Evolutionary conservation across 2,113 vertebrate genomes (phyloP).

Genomic region (Grammomys surdaster): DNA sequence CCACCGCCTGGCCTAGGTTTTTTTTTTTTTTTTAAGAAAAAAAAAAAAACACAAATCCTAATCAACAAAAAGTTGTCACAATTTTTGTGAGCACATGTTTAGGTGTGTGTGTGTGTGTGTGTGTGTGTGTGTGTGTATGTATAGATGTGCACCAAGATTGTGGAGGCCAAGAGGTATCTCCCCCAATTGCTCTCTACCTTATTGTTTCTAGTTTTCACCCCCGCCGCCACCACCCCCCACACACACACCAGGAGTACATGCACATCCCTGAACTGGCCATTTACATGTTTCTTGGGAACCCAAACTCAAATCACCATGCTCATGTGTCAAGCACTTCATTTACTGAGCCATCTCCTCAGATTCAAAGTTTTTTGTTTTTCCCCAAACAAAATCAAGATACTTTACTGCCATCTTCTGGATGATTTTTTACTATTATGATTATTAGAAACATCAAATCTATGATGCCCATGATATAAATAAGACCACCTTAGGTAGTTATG

Average conservation of each 20-base stretch:
- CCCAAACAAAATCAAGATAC: background rate
- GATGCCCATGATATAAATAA: background rate
- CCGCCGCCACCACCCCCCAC: background rate
- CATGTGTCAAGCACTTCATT: background rate
- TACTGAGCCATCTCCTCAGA: background rate
- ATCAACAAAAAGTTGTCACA: background rate
- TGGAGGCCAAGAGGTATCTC: background rate
- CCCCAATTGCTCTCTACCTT: background rate
- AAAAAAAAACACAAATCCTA: background rate
- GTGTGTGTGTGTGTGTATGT: no score
- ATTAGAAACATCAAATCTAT: background rate
- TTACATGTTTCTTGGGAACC: background rate
- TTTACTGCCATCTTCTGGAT: conserved; percentile 67
- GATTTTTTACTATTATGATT: background rate
- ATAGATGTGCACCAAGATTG: background rate
- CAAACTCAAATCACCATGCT: background rate
- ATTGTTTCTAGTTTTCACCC: background rate
- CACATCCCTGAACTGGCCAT: background rate
- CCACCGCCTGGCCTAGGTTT: no score
- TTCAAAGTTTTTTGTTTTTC: background rate
- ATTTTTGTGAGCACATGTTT: background rate
- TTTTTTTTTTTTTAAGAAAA: background rate
- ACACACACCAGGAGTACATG: no score
- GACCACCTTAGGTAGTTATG: background rate
- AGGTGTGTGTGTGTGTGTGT: no score